These are phyloP conservation scores for Battus philenor DNA, from an alignment of 1,140 invertebrate genomes.

Conservation along the genomic window DNA sequence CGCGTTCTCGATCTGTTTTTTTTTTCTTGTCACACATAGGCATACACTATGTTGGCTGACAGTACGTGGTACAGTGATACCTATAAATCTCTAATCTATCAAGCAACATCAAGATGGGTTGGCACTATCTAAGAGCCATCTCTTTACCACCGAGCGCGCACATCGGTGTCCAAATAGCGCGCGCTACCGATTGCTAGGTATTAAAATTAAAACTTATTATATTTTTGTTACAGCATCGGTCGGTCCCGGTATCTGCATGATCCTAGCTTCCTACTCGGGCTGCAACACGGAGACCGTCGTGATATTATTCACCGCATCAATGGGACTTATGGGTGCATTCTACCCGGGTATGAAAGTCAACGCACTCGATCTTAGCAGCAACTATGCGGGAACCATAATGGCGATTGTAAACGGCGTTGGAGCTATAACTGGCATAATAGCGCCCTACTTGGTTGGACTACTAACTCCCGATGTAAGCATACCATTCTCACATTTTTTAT, in stretches of 20 bases:
- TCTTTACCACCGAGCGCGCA: too few relatives aligned
- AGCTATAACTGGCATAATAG: conserved; percentile 81
- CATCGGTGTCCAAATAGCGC: too few relatives aligned
- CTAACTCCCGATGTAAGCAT: conserved; percentile 83
- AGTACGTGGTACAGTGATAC: too few relatives aligned
- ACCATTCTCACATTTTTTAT: too few relatives aligned
- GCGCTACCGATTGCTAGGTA: too few relatives aligned
- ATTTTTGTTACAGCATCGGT: conserved; percentile 68
- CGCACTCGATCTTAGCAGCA: conserved; percentile 86
- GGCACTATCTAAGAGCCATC: too few relatives aligned
- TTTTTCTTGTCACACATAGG: too few relatives aligned
- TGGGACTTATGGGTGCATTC: conserved; percentile 83
- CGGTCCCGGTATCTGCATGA: conserved; percentile 76
- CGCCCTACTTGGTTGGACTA: conserved; percentile 85
- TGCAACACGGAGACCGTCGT: conserved; percentile 79
- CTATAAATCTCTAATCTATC: too few relatives aligned
- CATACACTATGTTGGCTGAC: too few relatives aligned
- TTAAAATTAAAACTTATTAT: too few relatives aligned
- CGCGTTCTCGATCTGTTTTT: too few relatives aligned
- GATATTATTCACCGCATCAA: conserved; percentile 81
- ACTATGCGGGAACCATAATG: conserved; percentile 87
- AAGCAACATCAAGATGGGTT: too few relatives aligned
- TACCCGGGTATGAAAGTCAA: conserved; percentile 84
- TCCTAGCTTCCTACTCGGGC: conserved; percentile 79
- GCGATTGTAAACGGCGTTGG: conserved; percentile 84